phyloP scores from a whole-genome alignment of 2,888 invertebrate species.

The Pseudeuparius sepicola region DNA sequence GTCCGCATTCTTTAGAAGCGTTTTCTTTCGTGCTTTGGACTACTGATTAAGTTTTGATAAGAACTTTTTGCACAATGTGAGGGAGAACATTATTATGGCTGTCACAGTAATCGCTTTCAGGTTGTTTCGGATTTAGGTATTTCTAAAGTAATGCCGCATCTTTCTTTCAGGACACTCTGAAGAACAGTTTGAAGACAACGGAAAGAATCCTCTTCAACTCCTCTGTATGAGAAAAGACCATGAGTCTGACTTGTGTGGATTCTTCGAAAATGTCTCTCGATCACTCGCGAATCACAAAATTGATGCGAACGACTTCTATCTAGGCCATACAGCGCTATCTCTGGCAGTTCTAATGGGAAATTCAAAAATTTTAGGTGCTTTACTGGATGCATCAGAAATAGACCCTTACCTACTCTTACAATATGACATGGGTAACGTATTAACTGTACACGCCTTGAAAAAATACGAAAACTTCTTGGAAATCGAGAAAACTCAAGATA shows the following conservation, averaged over 20 bases:
- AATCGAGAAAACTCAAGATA: conserved; percentile 22
- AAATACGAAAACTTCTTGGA: conserved; percentile 28
- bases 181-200: conserved; percentile 24
- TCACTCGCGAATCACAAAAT: conserved; percentile 24
- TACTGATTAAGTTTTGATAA: too few relatives aligned
- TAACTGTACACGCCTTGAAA: conserved; percentile 32
- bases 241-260: conserved; percentile 22
- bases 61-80: too few relatives aligned
- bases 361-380: conserved; percentile 25
- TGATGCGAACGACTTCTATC: conserved; percentile 26
- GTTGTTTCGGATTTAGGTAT: too few relatives aligned
- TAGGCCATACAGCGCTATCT: conserved; percentile 35
- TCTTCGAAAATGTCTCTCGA: conserved; percentile 24
- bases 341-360: conserved; percentile 35
- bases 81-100: too few relatives aligned
- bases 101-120: too few relatives aligned
- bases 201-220: conserved; percentile 36
- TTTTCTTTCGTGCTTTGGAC: too few relatives aligned
- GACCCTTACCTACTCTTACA: conserved; percentile 30
- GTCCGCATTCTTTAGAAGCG: too few relatives aligned
- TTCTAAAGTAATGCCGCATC: too few relatives aligned
- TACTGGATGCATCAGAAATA: conserved; percentile 26
- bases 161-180: too few relatives aligned
- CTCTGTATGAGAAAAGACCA: conserved; percentile 34
- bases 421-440: conserved; percentile 32